These are phyloP conservation scores for Stegastes partitus DNA, from an alignment of 2,113 vertebrate species.

Conservation along the genomic window DNA sequence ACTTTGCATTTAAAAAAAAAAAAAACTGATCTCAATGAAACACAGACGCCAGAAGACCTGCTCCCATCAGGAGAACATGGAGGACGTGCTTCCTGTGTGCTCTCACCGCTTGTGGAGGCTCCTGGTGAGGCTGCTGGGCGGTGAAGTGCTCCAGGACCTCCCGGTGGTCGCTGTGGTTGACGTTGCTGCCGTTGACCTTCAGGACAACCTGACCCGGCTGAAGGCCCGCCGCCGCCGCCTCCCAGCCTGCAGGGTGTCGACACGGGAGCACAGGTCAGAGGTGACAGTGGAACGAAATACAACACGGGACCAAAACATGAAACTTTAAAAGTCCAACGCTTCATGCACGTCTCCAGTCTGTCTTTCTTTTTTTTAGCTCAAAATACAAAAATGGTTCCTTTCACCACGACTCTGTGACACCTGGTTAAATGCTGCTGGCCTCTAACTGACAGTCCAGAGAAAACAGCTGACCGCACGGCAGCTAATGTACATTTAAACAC, in stretches of 20 bases:
- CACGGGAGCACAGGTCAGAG: conserved; percentile 35
- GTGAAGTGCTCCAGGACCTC: conserved; percentile 95
- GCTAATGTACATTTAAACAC: too few species aligned
- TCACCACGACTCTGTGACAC: too few species aligned
- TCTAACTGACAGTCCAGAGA: too few species aligned
- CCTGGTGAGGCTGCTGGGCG: conserved; percentile 86
- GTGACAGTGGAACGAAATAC: conserved; percentile 12
- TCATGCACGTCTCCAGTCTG: too few species aligned
- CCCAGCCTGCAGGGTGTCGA: conserved; percentile 85
- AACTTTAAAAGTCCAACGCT: too few species aligned
- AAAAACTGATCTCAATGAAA: not conserved
- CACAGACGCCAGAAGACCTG: not conserved
- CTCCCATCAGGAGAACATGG: not conserved
- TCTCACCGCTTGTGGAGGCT: conserved; percentile 77
- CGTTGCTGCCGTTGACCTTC: conserved; percentile 93
- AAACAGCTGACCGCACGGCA: too few species aligned
- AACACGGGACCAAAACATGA: conserved; percentile 9
- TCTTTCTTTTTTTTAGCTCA: too few species aligned
- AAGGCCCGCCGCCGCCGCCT: conserved; percentile 90
- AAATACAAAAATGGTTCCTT: too few species aligned
- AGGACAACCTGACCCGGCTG: conserved; percentile 94
- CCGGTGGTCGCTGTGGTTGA: conserved; percentile 83
- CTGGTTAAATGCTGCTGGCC: too few species aligned
- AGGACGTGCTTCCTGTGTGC: not conserved
- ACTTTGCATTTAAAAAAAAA: not conserved